phyloP scores from a whole-genome alignment of 2,113 vertebrate genomes.

The Rhinichthys klamathensis region DNA sequence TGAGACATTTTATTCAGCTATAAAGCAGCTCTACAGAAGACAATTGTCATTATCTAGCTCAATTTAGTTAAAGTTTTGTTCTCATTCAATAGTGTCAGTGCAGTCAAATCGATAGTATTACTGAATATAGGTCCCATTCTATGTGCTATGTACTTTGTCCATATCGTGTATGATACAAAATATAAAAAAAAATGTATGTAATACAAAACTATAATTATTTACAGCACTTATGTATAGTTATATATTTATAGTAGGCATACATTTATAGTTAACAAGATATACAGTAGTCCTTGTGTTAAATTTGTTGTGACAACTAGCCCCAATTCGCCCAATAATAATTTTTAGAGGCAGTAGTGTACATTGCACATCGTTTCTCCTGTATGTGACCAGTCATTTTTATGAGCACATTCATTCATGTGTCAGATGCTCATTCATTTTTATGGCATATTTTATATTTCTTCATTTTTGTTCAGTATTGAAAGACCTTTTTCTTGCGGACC shows the following conservation, averaged over 20 bases:
- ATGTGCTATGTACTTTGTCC: not conserved
- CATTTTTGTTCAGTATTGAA: not conserved
- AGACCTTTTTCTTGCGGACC: not conserved
- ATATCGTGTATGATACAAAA: not conserved
- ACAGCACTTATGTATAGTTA: not conserved
- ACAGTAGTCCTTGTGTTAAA: not conserved
- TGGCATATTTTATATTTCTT: not conserved
- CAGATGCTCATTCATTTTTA: slow-evolving; percentile 12
- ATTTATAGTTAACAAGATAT: not conserved
- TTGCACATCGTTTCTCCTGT: not conserved
- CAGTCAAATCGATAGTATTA: not conserved
- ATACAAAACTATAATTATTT: not conserved
- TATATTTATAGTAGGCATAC: not conserved
- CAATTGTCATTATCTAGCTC: not conserved
- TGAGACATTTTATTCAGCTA: not conserved
- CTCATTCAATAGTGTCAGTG: not conserved
- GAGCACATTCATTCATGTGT: not conserved
- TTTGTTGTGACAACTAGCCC: not conserved
- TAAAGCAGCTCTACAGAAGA: not conserved
- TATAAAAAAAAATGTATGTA: too few relatives aligned
- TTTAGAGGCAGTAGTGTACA: not conserved
- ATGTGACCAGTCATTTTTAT: not conserved
- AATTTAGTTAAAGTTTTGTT: not conserved
- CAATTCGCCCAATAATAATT: not conserved
- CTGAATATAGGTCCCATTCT: not conserved